Conservation (phyloP, 92 coral and sea anemone species). For the Phenganax subtilis region DNA sequence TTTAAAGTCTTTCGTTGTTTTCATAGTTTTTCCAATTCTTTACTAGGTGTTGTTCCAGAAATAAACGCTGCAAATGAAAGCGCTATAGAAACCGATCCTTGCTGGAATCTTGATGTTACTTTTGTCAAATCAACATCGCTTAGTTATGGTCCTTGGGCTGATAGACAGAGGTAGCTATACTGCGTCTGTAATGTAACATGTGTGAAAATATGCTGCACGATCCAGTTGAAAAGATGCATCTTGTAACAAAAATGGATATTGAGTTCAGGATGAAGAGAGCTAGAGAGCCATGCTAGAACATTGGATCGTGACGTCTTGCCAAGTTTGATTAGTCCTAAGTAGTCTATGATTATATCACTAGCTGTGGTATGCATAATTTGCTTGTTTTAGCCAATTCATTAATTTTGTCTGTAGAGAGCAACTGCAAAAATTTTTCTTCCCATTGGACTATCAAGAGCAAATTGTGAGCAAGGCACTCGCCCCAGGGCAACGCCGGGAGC, state of each 20-base stretch:
- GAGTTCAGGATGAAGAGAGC: too few relatives aligned
- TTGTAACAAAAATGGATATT: too few relatives aligned
- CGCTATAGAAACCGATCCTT: constrained; percentile 85
- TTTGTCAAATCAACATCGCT: constrained; percentile 74
- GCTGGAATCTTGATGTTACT: constrained; percentile 88
- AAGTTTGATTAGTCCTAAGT: too few relatives aligned
- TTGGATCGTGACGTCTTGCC: too few relatives aligned
- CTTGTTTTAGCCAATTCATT: neutral
- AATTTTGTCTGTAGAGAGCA: constrained; percentile 55
- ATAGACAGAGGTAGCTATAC: constrained; percentile 74
- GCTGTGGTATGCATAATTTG: neutral
- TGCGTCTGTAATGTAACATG: neutral
- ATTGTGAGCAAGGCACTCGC: constrained; percentile 79
- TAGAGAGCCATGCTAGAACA: too few relatives aligned
- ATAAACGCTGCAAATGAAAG: constrained; percentile 54
- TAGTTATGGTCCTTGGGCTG: constrained; percentile 98
- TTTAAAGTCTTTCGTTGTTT: neutral
- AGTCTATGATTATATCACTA: neutral
- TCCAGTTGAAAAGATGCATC: too few relatives aligned
- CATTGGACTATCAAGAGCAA: constrained; percentile 95
- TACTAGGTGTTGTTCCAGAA: constrained; percentile 71
- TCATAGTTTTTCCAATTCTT: neutral
- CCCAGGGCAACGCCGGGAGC: constrained; percentile 89
- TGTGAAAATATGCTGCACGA: neutral
- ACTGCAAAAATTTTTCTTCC: constrained; percentile 87